Evolutionary conservation across 92 coral and sea anemone species (phyloP).

Genomic region (Zoanthus gigantus): DNA sequence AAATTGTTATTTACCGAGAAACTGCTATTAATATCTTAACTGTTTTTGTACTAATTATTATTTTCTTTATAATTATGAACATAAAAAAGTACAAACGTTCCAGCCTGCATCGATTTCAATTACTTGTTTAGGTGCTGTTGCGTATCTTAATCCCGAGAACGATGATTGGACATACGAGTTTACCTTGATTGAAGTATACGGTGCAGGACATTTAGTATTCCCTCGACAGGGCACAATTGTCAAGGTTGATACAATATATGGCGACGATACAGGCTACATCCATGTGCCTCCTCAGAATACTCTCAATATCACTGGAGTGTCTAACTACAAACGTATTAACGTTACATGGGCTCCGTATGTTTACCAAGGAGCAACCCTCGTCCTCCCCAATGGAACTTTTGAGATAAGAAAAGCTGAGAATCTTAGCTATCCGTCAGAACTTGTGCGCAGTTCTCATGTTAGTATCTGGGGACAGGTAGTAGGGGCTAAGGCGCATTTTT

Average conservation of each 20-base stretch:
- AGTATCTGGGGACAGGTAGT: conserved; percentile 73
- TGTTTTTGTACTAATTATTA: too few relatives aligned
- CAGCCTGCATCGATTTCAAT: too few relatives aligned
- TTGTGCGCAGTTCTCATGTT: conserved; percentile 68
- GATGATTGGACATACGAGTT: conserved; percentile 68
- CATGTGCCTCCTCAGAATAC: conserved; percentile 75
- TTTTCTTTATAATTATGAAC: too few relatives aligned
- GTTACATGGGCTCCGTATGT: conserved; percentile 78
- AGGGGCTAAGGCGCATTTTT: conserved; percentile 67
- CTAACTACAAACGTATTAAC: conserved; percentile 70
- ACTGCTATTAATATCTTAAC: too few relatives aligned
- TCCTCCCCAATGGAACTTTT: conserved; percentile 79
- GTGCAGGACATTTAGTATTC: conserved; percentile 74
- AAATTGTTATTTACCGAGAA: too few relatives aligned
- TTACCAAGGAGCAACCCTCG: conserved; percentile 62
- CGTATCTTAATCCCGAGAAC: conserved; percentile 68
- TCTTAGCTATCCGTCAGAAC: conserved; percentile 55
- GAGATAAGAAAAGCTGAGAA: conserved; percentile 72
- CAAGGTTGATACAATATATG: conserved; percentile 60
- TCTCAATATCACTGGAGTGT: conserved; percentile 70
- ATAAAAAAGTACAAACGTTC: too few relatives aligned
- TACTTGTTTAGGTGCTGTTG: conserved; percentile 66
- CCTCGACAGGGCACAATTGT: conserved; percentile 67
- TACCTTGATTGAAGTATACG: conserved; percentile 77
- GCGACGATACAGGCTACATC: conserved; percentile 81